Conservation (phyloP, 2,797 vertebrate species). For the Coccyzus lansbergi region DNA sequence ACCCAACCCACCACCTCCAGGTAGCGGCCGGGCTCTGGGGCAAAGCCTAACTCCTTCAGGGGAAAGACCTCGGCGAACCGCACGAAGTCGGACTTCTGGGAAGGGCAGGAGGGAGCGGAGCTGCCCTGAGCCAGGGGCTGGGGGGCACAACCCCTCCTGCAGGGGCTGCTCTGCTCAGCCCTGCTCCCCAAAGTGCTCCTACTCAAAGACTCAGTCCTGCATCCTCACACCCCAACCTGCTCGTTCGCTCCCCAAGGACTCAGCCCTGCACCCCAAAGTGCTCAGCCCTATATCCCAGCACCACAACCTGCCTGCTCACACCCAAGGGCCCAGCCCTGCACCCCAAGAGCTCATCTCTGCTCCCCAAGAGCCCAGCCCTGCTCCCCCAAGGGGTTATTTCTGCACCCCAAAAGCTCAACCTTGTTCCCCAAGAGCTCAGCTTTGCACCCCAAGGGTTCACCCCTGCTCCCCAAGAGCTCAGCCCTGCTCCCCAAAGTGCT, state of each 20-base stretch:
- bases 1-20: conserved; percentile 76
- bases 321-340: too few relatives aligned
- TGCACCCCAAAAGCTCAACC: too few relatives aligned
- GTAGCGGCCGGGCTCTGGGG: conserved; percentile 70
- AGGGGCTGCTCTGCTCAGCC: not conserved
- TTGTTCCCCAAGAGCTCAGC: too few relatives aligned
- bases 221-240: too few relatives aligned
- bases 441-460: too few relatives aligned
- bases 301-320: not conserved
- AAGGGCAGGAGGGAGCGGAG: rapidly evolving
- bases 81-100: conserved; percentile 74
- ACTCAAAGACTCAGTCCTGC: not conserved
- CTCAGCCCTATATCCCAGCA: not conserved
- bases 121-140: not conserved
- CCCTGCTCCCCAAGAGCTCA: too few relatives aligned
- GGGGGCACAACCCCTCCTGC: not conserved
- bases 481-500: not conserved
- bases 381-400: too few relatives aligned
- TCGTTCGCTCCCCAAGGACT: not conserved
- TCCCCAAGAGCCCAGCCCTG: too few relatives aligned
- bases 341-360: too few relatives aligned
- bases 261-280: not conserved
- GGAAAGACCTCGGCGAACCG: conserved; percentile 80
- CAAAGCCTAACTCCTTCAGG: conserved; percentile 70
- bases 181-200: not conserved